Evolutionary conservation across 2,888 invertebrate genomes (phyloP), one percentile per base, ranked within the genome.

Genomic region (Lingula anatina): DNA sequence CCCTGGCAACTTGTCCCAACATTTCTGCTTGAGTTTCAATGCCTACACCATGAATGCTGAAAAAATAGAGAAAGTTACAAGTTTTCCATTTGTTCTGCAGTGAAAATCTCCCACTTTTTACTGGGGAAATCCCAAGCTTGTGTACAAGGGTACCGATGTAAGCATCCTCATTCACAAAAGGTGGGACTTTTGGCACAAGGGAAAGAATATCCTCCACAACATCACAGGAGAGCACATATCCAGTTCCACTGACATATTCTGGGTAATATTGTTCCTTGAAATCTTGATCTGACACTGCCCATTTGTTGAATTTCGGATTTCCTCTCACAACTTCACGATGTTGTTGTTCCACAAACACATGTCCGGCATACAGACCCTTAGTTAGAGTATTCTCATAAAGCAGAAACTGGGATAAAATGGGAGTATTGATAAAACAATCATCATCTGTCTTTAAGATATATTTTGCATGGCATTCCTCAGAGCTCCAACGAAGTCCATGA

Each of bases 81-180:
- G 62, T 43, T 18, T 63, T 59, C 59, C 70, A 65, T 26, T 50
- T 47, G n/a, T 61, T 61, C 47, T 62, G 59, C 20, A 70, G 38
- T 4, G 66, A 63, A 53, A 76, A 74, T 18, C 75, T 57, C 12
- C 59, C 61, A 49, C 71, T 73, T 46, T 61, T 49, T 1, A 58
- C 47, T 2, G 73, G 71, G 5, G 53, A 38, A 7, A 74, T 53
- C 2, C 63, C 64, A n/a, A 68, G 43, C 5, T 51, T 46, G 24
- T 66, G 50, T 12, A 68, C 54, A 23, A 75, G 54, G 7, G 70
- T 60, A 1, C 76, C 76, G 2, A 75, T 53, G 53, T 66, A 76
- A 4, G 74, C 76, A 55, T 76, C 76, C 53, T 76, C 75, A 47
- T 69, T 72, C 3, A 73, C 65, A 53, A 76, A 70, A 1, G 66